Evolutionary conservation across 37 sponge, comb jelly and placozoan genomes (phyloP).

Genomic region (Mnemiopsis leidyi): DNA sequence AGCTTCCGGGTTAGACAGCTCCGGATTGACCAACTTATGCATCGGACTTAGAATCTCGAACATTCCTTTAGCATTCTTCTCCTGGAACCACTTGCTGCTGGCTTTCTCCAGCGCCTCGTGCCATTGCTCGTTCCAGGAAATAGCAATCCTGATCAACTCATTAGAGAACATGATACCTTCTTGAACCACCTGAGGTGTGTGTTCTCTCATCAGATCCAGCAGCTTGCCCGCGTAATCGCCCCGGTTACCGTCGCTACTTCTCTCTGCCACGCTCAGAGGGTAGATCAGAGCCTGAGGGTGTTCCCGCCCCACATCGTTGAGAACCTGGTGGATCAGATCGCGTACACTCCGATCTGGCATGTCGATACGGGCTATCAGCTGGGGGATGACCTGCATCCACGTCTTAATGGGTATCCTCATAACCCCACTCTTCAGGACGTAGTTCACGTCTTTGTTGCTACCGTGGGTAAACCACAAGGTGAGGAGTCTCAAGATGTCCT

Average conservation of each 20-base stretch:
- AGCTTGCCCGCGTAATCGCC: constrained; percentile 81
- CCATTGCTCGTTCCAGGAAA: constrained; percentile 99
- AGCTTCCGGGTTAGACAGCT: constrained; percentile 78
- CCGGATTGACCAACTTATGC: constrained; percentile 74
- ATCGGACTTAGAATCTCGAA: constrained; percentile 85
- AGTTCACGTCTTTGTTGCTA: constrained; percentile 74
- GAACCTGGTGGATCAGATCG: constrained; percentile 87
- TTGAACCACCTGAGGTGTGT: constrained; percentile 80
- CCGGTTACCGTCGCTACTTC: constrained; percentile 72
- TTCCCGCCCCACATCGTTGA: constrained; percentile 88
- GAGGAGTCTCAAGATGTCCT: constrained; percentile 84
- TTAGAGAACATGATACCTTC: constrained; percentile 94
- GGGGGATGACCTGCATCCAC: constrained; percentile 95
- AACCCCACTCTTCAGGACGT: constrained; percentile 80
- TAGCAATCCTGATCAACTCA: constrained; percentile 95
- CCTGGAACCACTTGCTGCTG: constrained; percentile 80
- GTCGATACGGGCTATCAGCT: constrained; percentile 96
- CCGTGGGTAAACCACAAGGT: constrained; percentile 97
- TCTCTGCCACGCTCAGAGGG: constrained; percentile 93
- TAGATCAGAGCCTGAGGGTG: constrained; percentile 99
- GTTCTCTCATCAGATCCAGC: constrained; percentile 84
- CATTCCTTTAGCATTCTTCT: constrained; percentile 90
- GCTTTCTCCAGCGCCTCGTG: constrained; percentile 97
- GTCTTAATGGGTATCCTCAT: constrained; percentile 90
- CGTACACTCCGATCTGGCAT: constrained; percentile 81